phyloP scores from a whole-genome alignment of 92 coral and sea anemone genomes.

The Porites lobata region DNA sequence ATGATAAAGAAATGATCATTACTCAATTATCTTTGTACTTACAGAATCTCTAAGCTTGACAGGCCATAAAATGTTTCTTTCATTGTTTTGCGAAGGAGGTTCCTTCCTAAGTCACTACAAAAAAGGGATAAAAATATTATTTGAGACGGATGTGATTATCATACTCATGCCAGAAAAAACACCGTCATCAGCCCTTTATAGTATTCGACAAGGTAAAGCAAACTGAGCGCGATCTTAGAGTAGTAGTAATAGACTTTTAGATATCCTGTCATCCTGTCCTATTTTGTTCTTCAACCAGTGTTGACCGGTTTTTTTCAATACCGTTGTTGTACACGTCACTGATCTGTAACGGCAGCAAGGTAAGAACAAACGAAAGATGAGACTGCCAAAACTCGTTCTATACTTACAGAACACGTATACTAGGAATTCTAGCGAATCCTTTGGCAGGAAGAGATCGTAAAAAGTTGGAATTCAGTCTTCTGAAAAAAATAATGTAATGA shows the following conservation, averaged over 20 bases:
- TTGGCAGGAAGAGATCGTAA: conserved; percentile 5
- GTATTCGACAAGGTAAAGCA: no score
- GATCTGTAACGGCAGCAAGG: no score
- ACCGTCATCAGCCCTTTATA: background rate
- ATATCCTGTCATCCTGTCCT: no score
- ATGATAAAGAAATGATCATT: background rate
- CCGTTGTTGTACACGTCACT: no score
- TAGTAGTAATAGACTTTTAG: no score
- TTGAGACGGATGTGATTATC: no score
- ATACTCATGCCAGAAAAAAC: background rate
- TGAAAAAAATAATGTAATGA: background rate
- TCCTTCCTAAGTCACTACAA: conserved; percentile 25
- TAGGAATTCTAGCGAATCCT: conserved; percentile 2
- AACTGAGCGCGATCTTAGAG: no score
- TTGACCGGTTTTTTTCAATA: no score
- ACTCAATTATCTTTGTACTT: background rate
- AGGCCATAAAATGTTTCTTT: conserved; percentile 4
- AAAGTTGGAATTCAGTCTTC: conserved; percentile 35
- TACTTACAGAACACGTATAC: conserved; percentile 18
- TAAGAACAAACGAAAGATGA: no score
- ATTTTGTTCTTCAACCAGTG: no score
- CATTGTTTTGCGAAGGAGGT: background rate
- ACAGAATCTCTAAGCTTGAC: conserved; percentile 12
- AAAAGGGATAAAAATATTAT: background rate
- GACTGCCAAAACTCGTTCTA: background rate